These are phyloP conservation scores for Sepiola atlantica DNA, from an alignment of 2,888 invertebrate species.

Conservation along the genomic window DNA sequence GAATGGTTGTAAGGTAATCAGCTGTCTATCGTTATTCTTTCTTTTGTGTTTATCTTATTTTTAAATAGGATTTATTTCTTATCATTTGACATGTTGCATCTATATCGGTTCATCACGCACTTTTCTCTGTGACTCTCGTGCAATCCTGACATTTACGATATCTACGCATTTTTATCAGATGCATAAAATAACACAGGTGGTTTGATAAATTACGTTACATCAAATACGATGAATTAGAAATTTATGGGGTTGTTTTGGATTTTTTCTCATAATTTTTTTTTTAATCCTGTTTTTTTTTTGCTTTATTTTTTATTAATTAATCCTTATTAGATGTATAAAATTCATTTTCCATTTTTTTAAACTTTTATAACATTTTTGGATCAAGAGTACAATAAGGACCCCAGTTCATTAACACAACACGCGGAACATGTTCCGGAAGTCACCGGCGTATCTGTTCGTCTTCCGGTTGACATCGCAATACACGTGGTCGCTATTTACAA, in stretches of 20 bases:
- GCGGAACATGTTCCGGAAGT: no score
- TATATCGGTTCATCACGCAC: background rate
- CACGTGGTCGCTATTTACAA: no score
- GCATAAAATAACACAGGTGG: background rate
- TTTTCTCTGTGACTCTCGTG: background rate
- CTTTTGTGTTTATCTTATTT: background rate
- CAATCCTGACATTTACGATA: background rate
- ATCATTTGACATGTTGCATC: background rate
- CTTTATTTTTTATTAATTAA: background rate
- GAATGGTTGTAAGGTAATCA: conserved; percentile 39
- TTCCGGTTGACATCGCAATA: no score
- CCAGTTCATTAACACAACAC: no score
- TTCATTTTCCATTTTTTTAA: background rate
- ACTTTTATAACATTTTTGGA: no score
- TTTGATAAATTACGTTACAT: background rate
- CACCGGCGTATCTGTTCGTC: no score
- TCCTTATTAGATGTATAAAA: background rate
- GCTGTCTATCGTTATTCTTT: background rate
- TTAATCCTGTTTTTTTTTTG: background rate
- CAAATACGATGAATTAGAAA: background rate
- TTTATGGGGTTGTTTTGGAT: background rate
- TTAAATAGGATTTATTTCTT: background rate
- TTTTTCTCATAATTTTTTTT: background rate
- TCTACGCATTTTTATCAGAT: background rate
- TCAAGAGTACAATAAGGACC: no score